Evolutionary conservation across 2,113 vertebrate genomes (phyloP).

Genomic region (Burhinus oedicnemus): DNA sequence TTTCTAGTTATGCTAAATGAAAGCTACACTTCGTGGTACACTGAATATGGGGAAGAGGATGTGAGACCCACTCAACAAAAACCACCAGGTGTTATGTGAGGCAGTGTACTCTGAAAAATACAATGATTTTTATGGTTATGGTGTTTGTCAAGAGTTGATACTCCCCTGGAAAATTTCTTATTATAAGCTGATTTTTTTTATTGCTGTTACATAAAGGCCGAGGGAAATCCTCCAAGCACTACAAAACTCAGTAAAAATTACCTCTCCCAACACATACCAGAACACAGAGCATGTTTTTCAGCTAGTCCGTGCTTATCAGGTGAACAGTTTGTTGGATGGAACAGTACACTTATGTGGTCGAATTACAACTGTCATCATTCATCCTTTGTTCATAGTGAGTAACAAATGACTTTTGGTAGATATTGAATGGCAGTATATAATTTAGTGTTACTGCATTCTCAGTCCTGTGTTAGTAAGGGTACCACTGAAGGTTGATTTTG

Average conservation of each 20-base stretch:
- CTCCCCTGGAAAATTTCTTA: not conserved
- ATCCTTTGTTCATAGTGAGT: not conserved
- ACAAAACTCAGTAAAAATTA: not conserved
- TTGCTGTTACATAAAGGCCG: not conserved
- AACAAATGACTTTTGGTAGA: not conserved
- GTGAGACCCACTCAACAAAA: not conserved
- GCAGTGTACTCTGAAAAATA: not conserved
- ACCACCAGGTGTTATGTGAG: not conserved
- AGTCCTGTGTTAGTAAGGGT: not conserved
- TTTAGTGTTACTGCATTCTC: not conserved
- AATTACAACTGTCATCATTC: not conserved
- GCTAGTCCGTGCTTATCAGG: not conserved
- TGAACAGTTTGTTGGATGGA: not conserved
- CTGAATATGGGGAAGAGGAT: not conserved
- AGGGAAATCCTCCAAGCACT: not conserved
- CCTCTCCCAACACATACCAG: not conserved
- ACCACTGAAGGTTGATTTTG: not conserved
- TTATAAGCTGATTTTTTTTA: not conserved
- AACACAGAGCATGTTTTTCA: not conserved
- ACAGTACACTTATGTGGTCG: accelerated
- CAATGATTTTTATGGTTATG: not conserved
- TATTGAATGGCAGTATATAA: not conserved
- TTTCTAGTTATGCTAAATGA: not conserved
- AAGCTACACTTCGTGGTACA: not conserved
- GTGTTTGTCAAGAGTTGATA: not conserved